Base-by-base conservation (phyloP, 2,113 vertebrate genomes). In the Ifrita kowaldi region DNA sequence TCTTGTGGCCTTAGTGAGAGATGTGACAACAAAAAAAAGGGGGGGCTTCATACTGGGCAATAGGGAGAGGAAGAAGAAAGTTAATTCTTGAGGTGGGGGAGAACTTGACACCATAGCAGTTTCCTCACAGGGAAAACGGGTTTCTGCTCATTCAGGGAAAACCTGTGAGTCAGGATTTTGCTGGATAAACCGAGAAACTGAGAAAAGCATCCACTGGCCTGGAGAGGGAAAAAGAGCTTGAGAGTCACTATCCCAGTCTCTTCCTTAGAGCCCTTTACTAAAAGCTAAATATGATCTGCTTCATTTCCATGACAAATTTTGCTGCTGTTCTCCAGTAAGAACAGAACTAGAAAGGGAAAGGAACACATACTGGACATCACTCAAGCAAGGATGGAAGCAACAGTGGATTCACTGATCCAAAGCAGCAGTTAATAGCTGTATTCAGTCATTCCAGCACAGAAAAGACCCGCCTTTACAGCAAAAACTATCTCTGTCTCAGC, bases 21-120 rank as follows among this genome's bases (percentile, higher is more conserved):
- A 6, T 10, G 21, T 21, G 42, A 67, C 24, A 49, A 39, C 9
- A 24, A 44, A 70, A 39, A 73, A 8, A 15, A 2, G n/a, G 14
- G n/a, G 14, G 20, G 13, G 5, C 1, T 2, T 4, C 11, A 7
- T 35, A 67, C 57, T 67, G 63, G 11, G 20, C 59, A 77, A 52
- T 1, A 18, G 6, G 28, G 37, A 92, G 16, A 53, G 22, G 22
- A 46, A 68, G 6, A 85, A 55, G 13, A 78, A 71, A 89, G 10
- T 13, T 75, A 47, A 27, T 55, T 47, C 32, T 42, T 32, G 6
- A 30, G 3, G 0, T 7, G 3, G 1, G 1, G 7, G 30, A 33
- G 3, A 52, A n/a, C 4, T 16, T 68, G 33, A 86, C 23, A 32
- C 20, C 5, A 22, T 5, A 19, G 8, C 26, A 37, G 15, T 41